Evolutionary conservation across 2,797 vertebrate genomes (phyloP).

Genomic region (Sphenopsis melanotis): DNA sequence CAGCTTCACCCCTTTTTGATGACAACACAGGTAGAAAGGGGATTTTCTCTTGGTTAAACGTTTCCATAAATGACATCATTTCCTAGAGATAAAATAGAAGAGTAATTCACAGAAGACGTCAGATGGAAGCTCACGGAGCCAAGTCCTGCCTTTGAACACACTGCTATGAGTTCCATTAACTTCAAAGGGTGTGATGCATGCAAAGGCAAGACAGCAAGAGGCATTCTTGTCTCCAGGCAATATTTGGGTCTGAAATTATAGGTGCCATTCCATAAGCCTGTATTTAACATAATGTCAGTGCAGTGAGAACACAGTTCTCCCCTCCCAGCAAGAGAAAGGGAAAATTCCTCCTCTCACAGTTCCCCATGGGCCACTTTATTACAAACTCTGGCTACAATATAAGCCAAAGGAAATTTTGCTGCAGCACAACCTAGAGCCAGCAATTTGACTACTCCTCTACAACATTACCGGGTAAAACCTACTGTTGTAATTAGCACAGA

Average conservation of each 20-base stretch:
- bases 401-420: neutral
- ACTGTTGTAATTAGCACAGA: neutral
- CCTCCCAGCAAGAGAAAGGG: neutral
- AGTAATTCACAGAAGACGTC: neutral
- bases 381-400: neutral
- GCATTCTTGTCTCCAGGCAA: neutral
- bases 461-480: neutral
- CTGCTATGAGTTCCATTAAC: neutral
- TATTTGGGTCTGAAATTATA: constrained; percentile 5
- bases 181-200: constrained; percentile 1
- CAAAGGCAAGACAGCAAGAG: neutral
- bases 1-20: constrained; percentile 70
- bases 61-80: constrained; percentile 86
- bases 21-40: constrained; percentile 81
- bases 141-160: neutral
- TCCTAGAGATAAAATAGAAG: constrained; percentile 59
- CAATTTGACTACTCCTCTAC: neutral
- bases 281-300: neutral
- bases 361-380: neutral
- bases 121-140: neutral
- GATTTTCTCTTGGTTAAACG: constrained; percentile 84
- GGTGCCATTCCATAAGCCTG: neutral
- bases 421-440: neutral
- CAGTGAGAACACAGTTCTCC: neutral
- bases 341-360: neutral